Evolutionary conservation across 2,888 invertebrate genomes (phyloP).

Genomic region (Sesamia inferens): DNA sequence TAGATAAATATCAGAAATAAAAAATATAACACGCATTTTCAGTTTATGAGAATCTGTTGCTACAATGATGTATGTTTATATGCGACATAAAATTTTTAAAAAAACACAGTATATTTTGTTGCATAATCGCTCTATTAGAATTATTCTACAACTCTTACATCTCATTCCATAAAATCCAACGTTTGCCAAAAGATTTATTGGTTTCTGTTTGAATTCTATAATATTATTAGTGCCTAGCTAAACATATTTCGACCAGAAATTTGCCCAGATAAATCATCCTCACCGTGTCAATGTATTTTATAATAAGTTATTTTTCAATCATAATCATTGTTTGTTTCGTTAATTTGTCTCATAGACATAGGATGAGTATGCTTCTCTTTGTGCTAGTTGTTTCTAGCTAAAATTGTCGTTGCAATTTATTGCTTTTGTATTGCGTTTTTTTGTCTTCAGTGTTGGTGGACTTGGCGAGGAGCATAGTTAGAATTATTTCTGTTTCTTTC

Average conservation of each 20-base stretch:
- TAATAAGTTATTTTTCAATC: slow-evolving; percentile 35
- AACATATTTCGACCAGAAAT: slow-evolving; percentile 3
- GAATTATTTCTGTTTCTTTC: slow-evolving; percentile 51
- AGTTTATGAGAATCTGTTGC: background rate
- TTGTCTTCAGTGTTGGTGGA: slow-evolving; percentile 34
- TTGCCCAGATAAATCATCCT: slow-evolving; percentile 25
- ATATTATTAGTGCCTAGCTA: background rate
- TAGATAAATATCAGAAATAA: background rate
- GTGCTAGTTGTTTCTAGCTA: slow-evolving; percentile 8
- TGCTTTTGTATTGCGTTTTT: slow-evolving; percentile 17
- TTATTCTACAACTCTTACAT: background rate
- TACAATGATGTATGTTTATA: background rate
- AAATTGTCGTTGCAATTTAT: slow-evolving; percentile 12
- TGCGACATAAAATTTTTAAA: background rate
- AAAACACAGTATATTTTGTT: slow-evolving; percentile 2
- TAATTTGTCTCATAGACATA: slow-evolving; percentile 17
- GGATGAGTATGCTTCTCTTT: slow-evolving; percentile 3
- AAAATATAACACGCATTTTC: background rate
- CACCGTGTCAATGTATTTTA: slow-evolving; percentile 12
- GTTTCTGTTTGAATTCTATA: slow-evolving; percentile 9
- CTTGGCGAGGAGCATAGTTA: slow-evolving; percentile 45
- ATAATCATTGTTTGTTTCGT: slow-evolving; percentile 29
- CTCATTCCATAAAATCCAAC: slow-evolving; percentile 8
- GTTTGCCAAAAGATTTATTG: slow-evolving; percentile 45
- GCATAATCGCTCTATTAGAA: background rate